Percentiles rank a stretch among this genome's conserved stretches.
phyloP scores from a whole-genome alignment of 2,888 invertebrate genomes.

The Esperia sulphurella region DNA sequence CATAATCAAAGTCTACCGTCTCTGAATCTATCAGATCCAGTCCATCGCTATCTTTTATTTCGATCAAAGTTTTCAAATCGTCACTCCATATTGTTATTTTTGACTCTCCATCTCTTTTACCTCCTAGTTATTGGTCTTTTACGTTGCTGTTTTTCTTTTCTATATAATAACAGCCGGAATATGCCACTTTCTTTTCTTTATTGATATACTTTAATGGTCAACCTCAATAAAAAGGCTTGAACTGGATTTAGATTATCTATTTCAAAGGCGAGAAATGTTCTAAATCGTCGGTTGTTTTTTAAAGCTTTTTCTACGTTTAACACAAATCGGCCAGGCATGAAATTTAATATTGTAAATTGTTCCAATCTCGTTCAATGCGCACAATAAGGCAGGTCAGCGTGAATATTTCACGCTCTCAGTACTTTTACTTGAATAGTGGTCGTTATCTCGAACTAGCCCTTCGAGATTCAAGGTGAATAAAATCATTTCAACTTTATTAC shows the following conservation, averaged over 20 bases:
- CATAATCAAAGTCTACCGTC: too few species aligned
- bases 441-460: not conserved
- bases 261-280: not conserved
- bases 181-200: too few species aligned
- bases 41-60: too few species aligned
- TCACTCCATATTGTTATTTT: not conserved
- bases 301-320: constrained; percentile 42
- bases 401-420: constrained; percentile 15
- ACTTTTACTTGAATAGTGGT: constrained; percentile 14
- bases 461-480: not conserved
- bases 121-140: too few species aligned
- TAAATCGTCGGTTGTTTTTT: constrained; percentile 1
- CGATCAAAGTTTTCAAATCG: too few species aligned
- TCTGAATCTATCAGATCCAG: too few species aligned
- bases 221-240: not conserved
- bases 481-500: not conserved
- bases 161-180: too few species aligned
- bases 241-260: not conserved
- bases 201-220: not conserved
- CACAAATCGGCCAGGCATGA: constrained; percentile 54
- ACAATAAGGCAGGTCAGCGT: constrained; percentile 16
- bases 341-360: constrained; percentile 62
- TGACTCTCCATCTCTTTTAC: too few species aligned
- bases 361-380: constrained; percentile 39
- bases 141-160: too few species aligned